Conservation (phyloP, 2,113 vertebrate genomes). For the Sarotherodon lohbergeri region DNA sequence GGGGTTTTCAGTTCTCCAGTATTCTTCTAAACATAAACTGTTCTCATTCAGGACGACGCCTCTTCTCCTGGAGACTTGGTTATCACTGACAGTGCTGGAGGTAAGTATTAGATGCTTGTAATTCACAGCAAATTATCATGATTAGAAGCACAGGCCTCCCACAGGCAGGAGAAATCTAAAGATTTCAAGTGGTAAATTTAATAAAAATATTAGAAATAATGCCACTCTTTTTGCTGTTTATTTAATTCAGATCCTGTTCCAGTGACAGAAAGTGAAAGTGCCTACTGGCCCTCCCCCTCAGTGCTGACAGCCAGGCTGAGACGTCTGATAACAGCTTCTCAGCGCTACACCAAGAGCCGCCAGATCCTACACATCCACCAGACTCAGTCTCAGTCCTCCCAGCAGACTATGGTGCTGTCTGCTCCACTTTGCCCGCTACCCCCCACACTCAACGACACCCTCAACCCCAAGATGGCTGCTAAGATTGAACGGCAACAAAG, state of each 20-base stretch:
- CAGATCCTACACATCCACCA: slow-evolving; percentile 89
- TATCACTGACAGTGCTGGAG: slow-evolving; percentile 86
- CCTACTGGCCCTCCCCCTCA: slow-evolving; percentile 93
- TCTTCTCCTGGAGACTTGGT: slow-evolving; percentile 95
- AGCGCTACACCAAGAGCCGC: slow-evolving; percentile 90
- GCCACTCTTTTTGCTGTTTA: neutral
- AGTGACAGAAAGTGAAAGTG: slow-evolving; percentile 78
- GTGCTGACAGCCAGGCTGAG: slow-evolving; percentile 90
- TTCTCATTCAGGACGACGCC: slow-evolving; percentile 82
- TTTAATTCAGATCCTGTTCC: slow-evolving; percentile 75
- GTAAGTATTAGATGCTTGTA: slow-evolving; percentile 44
- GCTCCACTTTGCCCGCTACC: slow-evolving; percentile 79
- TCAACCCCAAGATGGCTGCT: slow-evolving; percentile 95
- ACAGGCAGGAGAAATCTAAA: neutral
- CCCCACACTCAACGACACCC: slow-evolving; percentile 76
- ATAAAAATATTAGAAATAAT: neutral
- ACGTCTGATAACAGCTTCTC: slow-evolving; percentile 94
- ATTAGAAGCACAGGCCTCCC: neutral
- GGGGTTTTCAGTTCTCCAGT: neutral
- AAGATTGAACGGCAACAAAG: slow-evolving; percentile 98
- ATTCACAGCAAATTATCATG: neutral
- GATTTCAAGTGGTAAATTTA: neutral
- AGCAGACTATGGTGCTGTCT: slow-evolving; percentile 64
- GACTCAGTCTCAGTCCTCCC: slow-evolving; percentile 68
- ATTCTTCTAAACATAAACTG: neutral